These are phyloP conservation scores for Pseudotriccus pelzelni DNA, from an alignment of 2,797 vertebrate genomes.

Conservation along the genomic window DNA sequence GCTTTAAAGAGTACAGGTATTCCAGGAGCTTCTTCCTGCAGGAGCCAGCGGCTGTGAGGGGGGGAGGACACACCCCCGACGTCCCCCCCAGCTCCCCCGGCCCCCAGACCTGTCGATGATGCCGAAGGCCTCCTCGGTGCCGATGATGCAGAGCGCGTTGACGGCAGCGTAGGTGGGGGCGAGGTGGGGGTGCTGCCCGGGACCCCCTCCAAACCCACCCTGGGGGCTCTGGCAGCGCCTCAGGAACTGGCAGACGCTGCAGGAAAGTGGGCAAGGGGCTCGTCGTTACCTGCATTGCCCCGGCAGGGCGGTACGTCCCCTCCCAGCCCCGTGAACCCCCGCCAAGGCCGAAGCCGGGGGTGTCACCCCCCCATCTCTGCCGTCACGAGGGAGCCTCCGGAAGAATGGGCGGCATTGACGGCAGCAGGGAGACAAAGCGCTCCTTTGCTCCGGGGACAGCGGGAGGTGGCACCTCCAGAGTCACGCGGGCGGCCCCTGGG, in stretches of 20 bases:
- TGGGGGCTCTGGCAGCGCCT: constrained; percentile 86
- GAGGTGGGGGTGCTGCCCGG: constrained; percentile 91
- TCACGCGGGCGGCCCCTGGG: background rate
- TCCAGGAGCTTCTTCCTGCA: constrained; percentile 90
- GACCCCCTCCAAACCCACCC: constrained; percentile 92
- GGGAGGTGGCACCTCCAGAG: background rate
- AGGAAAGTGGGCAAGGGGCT: background rate
- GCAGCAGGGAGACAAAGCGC: constrained; percentile 68
- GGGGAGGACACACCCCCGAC: fast-evolving
- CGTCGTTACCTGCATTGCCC: background rate
- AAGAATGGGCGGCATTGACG: constrained; percentile 74
- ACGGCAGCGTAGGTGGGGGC: constrained; percentile 95
- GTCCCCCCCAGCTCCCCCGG: background rate
- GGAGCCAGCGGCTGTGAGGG: background rate
- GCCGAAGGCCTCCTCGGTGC: constrained; percentile 89
- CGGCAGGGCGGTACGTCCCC: fast-evolving
- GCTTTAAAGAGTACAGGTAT: constrained; percentile 90
- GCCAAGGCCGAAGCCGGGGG: background rate
- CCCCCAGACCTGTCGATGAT: constrained; percentile 86
- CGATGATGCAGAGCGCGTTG: constrained; percentile 93
- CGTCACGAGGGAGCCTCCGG: constrained; percentile 61
- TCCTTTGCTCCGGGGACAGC: constrained; percentile 58
- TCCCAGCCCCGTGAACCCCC: background rate
- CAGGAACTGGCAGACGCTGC: constrained; percentile 91
- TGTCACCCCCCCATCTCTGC: background rate